Evolutionary conservation across 2,113 vertebrate genomes (phyloP).

Genomic region (Antennarius striatus): DNA sequence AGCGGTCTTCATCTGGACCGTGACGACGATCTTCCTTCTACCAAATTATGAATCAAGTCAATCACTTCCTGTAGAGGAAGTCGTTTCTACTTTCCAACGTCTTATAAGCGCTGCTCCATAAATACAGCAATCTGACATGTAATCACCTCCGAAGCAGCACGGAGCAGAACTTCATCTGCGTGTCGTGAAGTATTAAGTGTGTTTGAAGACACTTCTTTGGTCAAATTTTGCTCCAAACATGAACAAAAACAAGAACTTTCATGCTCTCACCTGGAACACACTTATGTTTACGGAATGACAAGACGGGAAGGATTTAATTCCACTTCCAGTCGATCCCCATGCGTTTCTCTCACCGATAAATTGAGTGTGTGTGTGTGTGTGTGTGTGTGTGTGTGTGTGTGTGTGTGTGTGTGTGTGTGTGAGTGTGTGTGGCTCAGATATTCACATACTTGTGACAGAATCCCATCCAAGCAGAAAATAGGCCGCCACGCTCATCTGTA

Average conservation of each 20-base stretch:
- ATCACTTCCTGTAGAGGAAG: too few relatives aligned
- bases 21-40: too few relatives aligned
- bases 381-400: constrained; percentile 46
- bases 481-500: constrained; percentile 55
- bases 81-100: too few relatives aligned
- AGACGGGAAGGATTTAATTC: not conserved
- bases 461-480: constrained; percentile 77
- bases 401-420: too few relatives aligned
- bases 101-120: not conserved
- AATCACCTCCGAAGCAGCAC: not conserved
- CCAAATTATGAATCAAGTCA: too few relatives aligned
- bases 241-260: not conserved
- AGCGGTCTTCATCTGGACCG: too few relatives aligned
- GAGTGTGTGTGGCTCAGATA: constrained; percentile 55
- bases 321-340: not conserved
- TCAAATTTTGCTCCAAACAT: not conserved
- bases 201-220: too few relatives aligned
- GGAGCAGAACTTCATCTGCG: not conserved
- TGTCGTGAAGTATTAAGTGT: too few relatives aligned
- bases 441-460: constrained; percentile 76
- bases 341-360: not conserved
- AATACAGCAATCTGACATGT: not conserved
- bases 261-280: not conserved
- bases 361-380: too few relatives aligned
- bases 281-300: not conserved